Evolutionary conservation across 2,113 vertebrate genomes (phyloP).

Genomic region (Ceuthmochares aereus): DNA sequence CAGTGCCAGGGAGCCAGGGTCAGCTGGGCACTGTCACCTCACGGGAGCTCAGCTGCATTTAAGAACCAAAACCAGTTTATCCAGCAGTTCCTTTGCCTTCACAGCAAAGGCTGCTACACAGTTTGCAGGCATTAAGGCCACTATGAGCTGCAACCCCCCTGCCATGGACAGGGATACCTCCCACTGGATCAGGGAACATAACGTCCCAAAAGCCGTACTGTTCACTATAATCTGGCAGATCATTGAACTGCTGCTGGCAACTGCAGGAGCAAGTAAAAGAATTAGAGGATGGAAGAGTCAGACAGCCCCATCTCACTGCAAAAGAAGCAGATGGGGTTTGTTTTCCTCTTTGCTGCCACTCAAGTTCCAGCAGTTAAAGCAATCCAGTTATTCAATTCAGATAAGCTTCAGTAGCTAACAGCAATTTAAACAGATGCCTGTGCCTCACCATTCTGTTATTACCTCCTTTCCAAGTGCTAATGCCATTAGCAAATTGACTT

Average conservation of each 20-base stretch:
- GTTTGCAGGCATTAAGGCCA: too few relatives aligned
- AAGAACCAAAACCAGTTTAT: too few relatives aligned
- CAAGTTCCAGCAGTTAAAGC: not conserved
- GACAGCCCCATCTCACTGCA: not conserved
- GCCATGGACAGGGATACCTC: too few relatives aligned
- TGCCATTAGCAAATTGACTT: slow-evolving; percentile 18
- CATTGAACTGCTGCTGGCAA: not conserved
- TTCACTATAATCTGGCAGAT: rapidly evolving
- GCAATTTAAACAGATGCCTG: not conserved
- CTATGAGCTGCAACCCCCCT: too few relatives aligned
- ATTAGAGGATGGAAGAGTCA: not conserved
- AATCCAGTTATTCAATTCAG: not conserved
- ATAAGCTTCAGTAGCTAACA: not conserved
- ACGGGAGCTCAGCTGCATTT: too few relatives aligned
- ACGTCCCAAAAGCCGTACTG: not conserved
- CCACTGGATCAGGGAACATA: too few relatives aligned
- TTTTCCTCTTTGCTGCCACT: not conserved
- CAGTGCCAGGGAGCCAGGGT: not conserved
- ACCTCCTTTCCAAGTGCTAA: not conserved
- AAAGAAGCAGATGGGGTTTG: not conserved
- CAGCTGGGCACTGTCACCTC: too few relatives aligned
- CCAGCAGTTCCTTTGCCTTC: too few relatives aligned
- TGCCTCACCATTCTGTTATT: not conserved
- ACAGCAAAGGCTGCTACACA: too few relatives aligned
- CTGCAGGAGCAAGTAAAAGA: not conserved